These are phyloP conservation scores for Lathamus discolor DNA, from an alignment of 2,113 vertebrate species.

Conservation along the genomic window DNA sequence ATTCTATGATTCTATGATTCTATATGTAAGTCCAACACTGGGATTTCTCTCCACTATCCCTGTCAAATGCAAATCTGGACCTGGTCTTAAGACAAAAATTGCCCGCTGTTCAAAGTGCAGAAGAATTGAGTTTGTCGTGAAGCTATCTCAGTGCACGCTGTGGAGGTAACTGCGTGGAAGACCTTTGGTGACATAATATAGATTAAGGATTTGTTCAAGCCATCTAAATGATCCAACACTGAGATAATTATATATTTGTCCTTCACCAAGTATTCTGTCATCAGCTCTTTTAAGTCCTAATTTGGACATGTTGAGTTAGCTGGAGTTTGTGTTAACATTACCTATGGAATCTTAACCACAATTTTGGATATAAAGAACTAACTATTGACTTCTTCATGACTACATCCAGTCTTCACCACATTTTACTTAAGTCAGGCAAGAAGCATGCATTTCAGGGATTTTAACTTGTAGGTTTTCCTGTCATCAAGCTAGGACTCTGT, in stretches of 20 bases:
- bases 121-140: background rate
- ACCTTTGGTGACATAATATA: background rate
- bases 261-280: background rate
- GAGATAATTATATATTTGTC: background rate
- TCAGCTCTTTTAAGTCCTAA: background rate
- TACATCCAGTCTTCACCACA: background rate
- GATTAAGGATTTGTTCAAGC: background rate
- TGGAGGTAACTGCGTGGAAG: background rate
- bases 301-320: background rate
- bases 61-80: background rate
- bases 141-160: rapidly evolving
- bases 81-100: background rate
- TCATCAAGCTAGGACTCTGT: background rate
- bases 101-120: background rate
- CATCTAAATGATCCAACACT: background rate
- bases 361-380: background rate
- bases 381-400: background rate
- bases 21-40: background rate
- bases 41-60: background rate
- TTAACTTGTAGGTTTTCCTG: background rate
- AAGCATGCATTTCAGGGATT: background rate
- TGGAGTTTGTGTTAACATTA: background rate
- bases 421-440: background rate
- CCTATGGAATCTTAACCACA: background rate
- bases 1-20: too few species aligned